phyloP scores from a whole-genome alignment of 2,113 vertebrate genomes.

The Oncorhynchus tshawytscha region DNA sequence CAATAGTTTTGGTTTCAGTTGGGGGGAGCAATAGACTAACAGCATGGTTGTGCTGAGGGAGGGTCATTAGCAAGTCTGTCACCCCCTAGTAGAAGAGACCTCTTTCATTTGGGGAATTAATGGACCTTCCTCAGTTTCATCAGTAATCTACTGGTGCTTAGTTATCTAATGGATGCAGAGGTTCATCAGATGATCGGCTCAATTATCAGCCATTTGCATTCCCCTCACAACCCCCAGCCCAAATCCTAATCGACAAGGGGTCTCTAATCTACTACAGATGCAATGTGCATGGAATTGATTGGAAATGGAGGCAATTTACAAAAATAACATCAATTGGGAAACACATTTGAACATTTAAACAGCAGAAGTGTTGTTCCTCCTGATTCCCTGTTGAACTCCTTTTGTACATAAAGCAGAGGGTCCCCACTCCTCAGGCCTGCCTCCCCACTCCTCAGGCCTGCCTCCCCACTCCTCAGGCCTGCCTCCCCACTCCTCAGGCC shows the following conservation, averaged over 20 bases:
- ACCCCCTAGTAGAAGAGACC: background rate
- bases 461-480: too few relatives aligned
- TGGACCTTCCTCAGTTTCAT: background rate
- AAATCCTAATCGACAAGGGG: background rate
- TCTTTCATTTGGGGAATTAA: constrained; percentile 3
- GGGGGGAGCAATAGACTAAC: background rate
- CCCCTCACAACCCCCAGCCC: background rate
- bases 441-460: too few relatives aligned
- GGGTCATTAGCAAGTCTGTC: background rate
- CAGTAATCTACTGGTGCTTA: constrained; percentile 1
- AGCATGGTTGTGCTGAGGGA: background rate
- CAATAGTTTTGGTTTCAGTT: background rate
- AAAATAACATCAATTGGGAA: background rate
- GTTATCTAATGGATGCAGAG: background rate
- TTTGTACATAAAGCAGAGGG: background rate
- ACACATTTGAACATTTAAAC: background rate
- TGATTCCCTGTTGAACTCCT: background rate
- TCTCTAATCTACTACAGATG: background rate
- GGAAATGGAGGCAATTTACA: background rate
- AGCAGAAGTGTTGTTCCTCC: background rate
- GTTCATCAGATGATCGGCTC: background rate
- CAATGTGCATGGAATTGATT: background rate
- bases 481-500: too few relatives aligned
- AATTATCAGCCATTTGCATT: constrained; percentile 6
- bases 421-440: background rate